These are phyloP conservation scores for Sesamia inferens DNA, from an alignment of 2,888 invertebrate genomes.

Conservation along the genomic window DNA sequence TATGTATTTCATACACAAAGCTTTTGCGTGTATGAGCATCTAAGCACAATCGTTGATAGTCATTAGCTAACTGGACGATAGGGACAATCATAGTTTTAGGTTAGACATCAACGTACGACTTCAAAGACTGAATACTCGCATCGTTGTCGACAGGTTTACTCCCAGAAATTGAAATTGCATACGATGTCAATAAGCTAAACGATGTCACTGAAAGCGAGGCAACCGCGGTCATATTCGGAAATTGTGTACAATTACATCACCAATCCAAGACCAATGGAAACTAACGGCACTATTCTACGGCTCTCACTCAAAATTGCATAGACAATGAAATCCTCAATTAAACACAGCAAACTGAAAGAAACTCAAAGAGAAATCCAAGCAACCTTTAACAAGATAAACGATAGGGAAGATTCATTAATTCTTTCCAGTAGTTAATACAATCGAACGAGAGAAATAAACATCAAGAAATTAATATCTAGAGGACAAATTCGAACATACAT, in stretches of 20 bases:
- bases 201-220: neutral
- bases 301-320: neutral
- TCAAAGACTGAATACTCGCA: neutral
- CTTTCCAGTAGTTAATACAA: slow-evolving; percentile 7
- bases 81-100: neutral
- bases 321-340: neutral
- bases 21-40: neutral
- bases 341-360: neutral
- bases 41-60: neutral
- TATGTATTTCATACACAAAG: neutral
- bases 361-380: slow-evolving; percentile 10
- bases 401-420: slow-evolving; percentile 9
- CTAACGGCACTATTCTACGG: neutral
- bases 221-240: neutral
- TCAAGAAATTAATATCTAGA: slow-evolving; percentile 38
- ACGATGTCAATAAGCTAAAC: neutral
- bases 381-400: neutral
- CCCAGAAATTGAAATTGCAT: neutral
- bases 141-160: neutral
- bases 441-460: slow-evolving; percentile 28
- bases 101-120: neutral
- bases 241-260: neutral
- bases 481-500: slow-evolving; percentile 53
- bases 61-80: neutral
- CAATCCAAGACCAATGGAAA: neutral